Base-by-base conservation (phyloP, 2,797 vertebrate species). In the Gallinago solitaria region DNA sequence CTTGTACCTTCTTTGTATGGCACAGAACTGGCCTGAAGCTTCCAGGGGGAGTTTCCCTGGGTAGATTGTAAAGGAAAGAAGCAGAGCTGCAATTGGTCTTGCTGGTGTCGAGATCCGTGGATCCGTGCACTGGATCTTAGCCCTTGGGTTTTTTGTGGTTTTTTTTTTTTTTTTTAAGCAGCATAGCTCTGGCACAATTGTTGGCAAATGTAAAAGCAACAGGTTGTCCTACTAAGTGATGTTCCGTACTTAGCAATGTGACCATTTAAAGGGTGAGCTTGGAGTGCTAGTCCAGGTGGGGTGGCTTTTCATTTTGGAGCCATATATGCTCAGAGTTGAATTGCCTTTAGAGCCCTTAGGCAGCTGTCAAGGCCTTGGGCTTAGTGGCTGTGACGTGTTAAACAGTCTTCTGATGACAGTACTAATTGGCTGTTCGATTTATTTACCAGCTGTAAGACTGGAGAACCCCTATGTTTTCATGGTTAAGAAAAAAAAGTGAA, bases 171-270 rank as follows among this genome's bases (percentile, higher is more conserved):
- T 16, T 19, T 35, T 45, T 30, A 37, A 45, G 20, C 75, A 20
- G 17, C 28, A 20, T 13, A 53, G 9, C 32, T 5, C 17, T 60
- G 30, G 25, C 33, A 24, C 16, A 20, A 2, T 28, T 57, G 14
- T 16, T 61, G 48, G 19, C 37, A 47, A 24, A 65, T 14, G 8
- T 16, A 39, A 48, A 54, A 54, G 50, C 35, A 28, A 2, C 19
- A 54, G 57, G 17, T 33, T 83, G 15, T 9, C 20, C 32, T 75
- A 5, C 43, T 45, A 0, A 19, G 27, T 27, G 5, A 19, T 1
- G 5, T 43, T 43, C 16, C 11, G 1, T n/a, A 6, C 14, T 20
- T 43, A 4, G 1, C 4, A 17, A 5, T 0, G 0, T 35, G 59
- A 9, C 27, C 4, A 4, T 32, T 59, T 16, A 64, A 77, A 71